phyloP scores from a whole-genome alignment of 2,113 vertebrate genomes.

The Triplophysa rosa region DNA sequence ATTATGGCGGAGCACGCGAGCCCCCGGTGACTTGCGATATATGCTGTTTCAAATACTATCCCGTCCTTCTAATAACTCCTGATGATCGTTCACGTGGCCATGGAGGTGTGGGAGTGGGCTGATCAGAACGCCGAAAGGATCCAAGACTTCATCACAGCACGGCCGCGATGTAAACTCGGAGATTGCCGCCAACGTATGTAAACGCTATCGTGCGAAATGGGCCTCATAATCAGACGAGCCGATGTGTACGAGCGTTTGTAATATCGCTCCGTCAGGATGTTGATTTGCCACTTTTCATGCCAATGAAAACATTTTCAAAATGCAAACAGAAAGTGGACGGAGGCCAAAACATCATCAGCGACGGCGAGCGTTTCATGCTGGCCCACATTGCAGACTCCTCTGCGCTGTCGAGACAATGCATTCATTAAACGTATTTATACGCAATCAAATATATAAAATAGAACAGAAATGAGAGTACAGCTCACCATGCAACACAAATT shows the following conservation, averaged over 20 bases:
- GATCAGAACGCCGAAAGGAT: neutral
- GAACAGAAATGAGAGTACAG: too few species aligned
- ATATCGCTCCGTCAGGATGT: conserved; percentile 2
- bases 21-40: conserved; percentile 19
- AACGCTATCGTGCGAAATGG: conserved; percentile 16
- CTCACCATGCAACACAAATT: too few species aligned
- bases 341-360: conserved; percentile 3
- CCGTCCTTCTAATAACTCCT: conserved; percentile 22
- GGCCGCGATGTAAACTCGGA: conserved; percentile 15
- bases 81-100: conserved; percentile 35
- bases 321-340: conserved; percentile 6
- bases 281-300: conserved; percentile 42
- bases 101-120: conserved; percentile 28
- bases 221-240: conserved; percentile 39
- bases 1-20: conserved; percentile 19
- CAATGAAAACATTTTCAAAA: conserved; percentile 39
- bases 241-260: conserved; percentile 25
- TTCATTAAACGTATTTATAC: neutral
- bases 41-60: conserved; percentile 26
- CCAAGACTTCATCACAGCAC: conserved; percentile 20
- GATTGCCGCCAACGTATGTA: conserved; percentile 5
- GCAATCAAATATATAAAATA: neutral
- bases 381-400: neutral
- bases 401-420: neutral
- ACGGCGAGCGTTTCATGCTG: neutral